A percentile compares a stretch with the other conserved stretches of the same genome.
phyloP scores from a whole-genome alignment of 2,113 vertebrate genomes.

The Porphyrio hochstetteri region DNA sequence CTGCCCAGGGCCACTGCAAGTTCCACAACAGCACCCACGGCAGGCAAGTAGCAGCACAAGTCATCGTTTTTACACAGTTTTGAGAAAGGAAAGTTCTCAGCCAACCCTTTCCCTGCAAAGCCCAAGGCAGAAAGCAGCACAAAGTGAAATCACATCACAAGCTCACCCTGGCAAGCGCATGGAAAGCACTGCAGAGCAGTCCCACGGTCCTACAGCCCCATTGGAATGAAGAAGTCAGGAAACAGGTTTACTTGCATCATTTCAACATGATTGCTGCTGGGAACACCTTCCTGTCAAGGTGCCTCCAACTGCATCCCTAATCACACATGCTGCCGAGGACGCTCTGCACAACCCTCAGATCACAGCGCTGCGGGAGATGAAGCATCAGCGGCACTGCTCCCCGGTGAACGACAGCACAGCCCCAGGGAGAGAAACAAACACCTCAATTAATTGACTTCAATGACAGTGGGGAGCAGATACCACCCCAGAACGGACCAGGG shows the following conservation, averaged over 20 bases:
- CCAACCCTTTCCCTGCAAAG: neutral
- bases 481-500: rapidly evolving
- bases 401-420: rapidly evolving
- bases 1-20: neutral
- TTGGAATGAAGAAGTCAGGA: neutral
- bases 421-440: neutral
- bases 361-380: neutral
- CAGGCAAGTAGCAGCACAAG: neutral
- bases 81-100: neutral
- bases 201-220: neutral
- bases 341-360: neutral
- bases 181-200: neutral
- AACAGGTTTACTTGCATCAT: neutral
- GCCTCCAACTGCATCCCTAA: neutral
- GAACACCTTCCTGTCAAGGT: neutral
- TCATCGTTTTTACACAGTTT: neutral
- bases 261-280: neutral
- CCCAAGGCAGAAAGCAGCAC: neutral
- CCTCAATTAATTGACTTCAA: neutral
- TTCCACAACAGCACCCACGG: neutral
- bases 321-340: neutral
- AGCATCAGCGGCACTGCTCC: rapidly evolving
- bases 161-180: neutral
- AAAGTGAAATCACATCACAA: slow-evolving; percentile 9
- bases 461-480: neutral